Base-by-base conservation (phyloP, 2,113 vertebrate species). In the Nycticorax nycticorax region DNA sequence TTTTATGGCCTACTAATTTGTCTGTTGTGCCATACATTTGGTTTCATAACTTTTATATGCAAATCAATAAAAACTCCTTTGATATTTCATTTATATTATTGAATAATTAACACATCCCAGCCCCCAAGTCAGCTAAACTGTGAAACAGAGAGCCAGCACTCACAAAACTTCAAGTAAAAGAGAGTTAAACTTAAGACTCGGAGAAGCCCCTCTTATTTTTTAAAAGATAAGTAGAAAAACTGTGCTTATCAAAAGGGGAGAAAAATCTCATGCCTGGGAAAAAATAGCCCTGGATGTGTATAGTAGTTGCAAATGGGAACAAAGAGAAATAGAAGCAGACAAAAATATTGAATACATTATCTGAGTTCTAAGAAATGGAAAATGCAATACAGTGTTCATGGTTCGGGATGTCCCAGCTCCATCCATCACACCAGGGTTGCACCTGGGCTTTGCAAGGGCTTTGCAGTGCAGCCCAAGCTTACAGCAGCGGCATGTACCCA, bases 1-100 rank as follows among this genome's bases (percentile, higher is more conserved):
- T 97, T 98, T 97, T 95, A 98, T 62, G 30, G 91, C 90, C 75
- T 97, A 79, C 96, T 97, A 93, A 98, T 96, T 95, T 96, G 95
- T 95, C 96, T 45, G 28, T 75, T 96, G 93, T 95, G 62, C 26
- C 83, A 86, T 95, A 85, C 94, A 96, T 67, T 85, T 56, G 32
- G 66, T 93, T 97, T 96, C 81, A 89, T 93, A 97, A 96, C 89
- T 98, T 98, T 97, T 96, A 96, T 94, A 96, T 96, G 96, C 96
- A 97, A 97, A 97, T 97, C 95, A 94, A 96, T 96, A 96, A 96
- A 96, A 96, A 95, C 47, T 83, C 84, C 94, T 97, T 95, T 91
- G 94, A 94, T 93, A 92, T 95, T 90, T 97, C 81, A 93, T 94
- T 97, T 97, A 97, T 98, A 97, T 97, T 93, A 92, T 62, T 91